These are phyloP conservation scores for Eulithis testata DNA, from an alignment of 2,888 invertebrate genomes.

Conservation along the genomic window DNA sequence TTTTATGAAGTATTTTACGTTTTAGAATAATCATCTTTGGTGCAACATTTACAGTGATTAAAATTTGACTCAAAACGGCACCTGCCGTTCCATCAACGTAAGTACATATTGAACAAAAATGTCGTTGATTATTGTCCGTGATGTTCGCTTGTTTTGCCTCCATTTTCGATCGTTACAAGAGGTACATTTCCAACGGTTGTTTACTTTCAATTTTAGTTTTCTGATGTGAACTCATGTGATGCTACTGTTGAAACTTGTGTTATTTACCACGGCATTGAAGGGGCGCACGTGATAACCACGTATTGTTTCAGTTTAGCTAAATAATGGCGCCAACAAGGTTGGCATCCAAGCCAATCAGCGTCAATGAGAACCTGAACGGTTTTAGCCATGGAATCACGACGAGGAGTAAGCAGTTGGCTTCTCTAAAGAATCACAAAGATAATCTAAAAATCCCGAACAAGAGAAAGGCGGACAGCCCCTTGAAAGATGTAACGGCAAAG, in stretches of 20 bases:
- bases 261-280: slow-evolving; percentile 42
- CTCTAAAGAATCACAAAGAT: slow-evolving; percentile 75
- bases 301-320: slow-evolving; percentile 68
- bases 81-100: slow-evolving; percentile 63
- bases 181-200: slow-evolving; percentile 63
- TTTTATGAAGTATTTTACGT: slow-evolving; percentile 59
- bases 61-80: slow-evolving; percentile 64
- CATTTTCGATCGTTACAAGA: slow-evolving; percentile 75
- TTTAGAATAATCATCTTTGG: slow-evolving; percentile 50
- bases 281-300: slow-evolving; percentile 61
- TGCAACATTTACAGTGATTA: slow-evolving; percentile 56
- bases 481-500: slow-evolving; percentile 90
- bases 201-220: slow-evolving; percentile 51
- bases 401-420: slow-evolving; percentile 85
- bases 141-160: slow-evolving; percentile 82
- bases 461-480: slow-evolving; percentile 92
- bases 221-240: slow-evolving; percentile 22
- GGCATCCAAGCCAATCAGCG: slow-evolving; percentile 79
- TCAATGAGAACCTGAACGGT: slow-evolving; percentile 75
- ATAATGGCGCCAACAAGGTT: slow-evolving; percentile 87
- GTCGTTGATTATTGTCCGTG: slow-evolving; percentile 59
- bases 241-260: slow-evolving; percentile 26
- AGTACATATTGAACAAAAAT: slow-evolving; percentile 53
- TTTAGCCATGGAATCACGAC: slow-evolving; percentile 84
- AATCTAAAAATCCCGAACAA: slow-evolving; percentile 85